Evolutionary conservation across 2,888 invertebrate species (phyloP).

Genomic region (Salticus scenicus): DNA sequence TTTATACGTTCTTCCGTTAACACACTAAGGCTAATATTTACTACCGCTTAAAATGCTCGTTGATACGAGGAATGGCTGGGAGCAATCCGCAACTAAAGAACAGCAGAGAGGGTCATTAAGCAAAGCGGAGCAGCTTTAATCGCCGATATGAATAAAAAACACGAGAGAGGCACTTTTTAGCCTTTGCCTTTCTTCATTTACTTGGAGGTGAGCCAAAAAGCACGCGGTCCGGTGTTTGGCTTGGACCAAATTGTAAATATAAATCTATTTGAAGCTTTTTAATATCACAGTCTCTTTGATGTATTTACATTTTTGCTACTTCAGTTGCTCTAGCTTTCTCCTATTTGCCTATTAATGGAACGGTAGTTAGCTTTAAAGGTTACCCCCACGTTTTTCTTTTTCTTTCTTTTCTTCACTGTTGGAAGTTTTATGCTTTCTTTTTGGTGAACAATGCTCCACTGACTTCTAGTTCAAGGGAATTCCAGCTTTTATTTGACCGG

Average conservation of each 20-base stretch:
- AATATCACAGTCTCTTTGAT: conserved; percentile 46
- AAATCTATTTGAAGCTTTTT: conserved; percentile 56
- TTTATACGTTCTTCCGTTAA: conserved; percentile 63
- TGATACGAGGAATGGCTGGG: conserved; percentile 37
- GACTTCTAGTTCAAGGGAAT: neutral
- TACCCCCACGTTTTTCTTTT: neutral
- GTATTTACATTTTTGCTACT: conserved; percentile 47
- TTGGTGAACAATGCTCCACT: neutral
- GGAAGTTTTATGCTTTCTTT: conserved; percentile 2
- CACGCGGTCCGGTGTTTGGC: conserved; percentile 49
- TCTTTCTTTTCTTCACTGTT: neutral
- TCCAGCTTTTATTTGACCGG: neutral
- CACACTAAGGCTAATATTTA: conserved; percentile 61
- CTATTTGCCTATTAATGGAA: conserved; percentile 21
- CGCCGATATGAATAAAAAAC: neutral
- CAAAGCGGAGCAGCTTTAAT: conserved; percentile 28
- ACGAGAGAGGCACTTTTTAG: conserved; percentile 34
- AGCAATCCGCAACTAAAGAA: conserved; percentile 33
- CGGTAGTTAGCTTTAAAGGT: conserved; percentile 21
- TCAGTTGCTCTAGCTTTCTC: conserved; percentile 26
- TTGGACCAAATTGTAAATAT: conserved; percentile 51
- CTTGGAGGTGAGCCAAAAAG: conserved; percentile 52
- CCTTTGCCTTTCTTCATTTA: conserved; percentile 43
- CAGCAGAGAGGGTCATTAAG: conserved; percentile 45
- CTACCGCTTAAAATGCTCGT: conserved; percentile 57